Conservation (phyloP, 2,888 invertebrate species). For the Helicoverpa assulta region DNA sequence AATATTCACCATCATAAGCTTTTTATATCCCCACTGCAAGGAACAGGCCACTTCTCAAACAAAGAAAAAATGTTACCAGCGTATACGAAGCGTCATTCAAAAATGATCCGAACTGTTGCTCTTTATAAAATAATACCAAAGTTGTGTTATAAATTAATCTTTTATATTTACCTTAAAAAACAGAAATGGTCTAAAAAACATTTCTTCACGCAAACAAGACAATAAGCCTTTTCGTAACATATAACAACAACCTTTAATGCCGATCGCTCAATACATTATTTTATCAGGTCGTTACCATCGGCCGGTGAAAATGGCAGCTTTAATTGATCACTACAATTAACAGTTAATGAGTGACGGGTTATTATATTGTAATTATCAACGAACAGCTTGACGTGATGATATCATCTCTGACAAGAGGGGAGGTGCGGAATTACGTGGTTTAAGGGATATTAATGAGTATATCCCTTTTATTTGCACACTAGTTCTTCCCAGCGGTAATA, state of each 20-base stretch:
- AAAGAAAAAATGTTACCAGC: no score
- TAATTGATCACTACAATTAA: conserved; percentile 34
- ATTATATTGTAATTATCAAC: not conserved
- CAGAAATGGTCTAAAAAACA: not conserved
- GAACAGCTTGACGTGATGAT: not conserved
- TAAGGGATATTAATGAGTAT: conserved; percentile 5
- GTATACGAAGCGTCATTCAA: no score
- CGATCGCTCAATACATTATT: conserved; percentile 16
- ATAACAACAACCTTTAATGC: conserved; percentile 10
- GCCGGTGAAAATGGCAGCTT: conserved; percentile 32
- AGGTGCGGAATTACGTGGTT: not conserved
- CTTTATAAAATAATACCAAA: no score
- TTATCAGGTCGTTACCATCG: conserved; percentile 45
- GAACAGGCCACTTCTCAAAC: no score
- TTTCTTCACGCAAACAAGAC: conserved; percentile 5
- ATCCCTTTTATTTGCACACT: not conserved
- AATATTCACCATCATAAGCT: no score
- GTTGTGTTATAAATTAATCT: no score
- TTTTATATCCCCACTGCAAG: no score
- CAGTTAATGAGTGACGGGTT: conserved; percentile 22
- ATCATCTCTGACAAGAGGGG: not conserved
- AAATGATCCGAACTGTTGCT: no score
- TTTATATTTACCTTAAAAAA: no score
- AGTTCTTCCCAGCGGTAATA: not conserved
- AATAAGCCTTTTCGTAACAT: conserved; percentile 5